Conservation (phyloP, 2,888 invertebrate genomes). For the Lithophane semibrunnea region DNA sequence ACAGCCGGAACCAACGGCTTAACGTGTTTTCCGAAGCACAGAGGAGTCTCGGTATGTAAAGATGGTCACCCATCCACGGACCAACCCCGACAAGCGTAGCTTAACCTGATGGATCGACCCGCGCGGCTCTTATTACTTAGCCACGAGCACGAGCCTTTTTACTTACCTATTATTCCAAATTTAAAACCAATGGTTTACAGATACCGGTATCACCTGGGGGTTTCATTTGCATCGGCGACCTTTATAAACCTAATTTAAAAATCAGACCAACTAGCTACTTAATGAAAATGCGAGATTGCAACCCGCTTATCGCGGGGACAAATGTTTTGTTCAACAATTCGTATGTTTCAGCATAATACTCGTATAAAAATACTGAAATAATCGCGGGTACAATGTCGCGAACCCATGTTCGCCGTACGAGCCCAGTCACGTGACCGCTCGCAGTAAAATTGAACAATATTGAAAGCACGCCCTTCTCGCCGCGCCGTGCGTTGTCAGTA, state of each 20-base stretch:
- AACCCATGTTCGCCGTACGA: constrained; percentile 38
- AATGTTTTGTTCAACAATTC: constrained; percentile 34
- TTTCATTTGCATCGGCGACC: not conserved
- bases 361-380: constrained; percentile 41
- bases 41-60: no score
- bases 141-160: no score
- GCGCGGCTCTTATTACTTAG: no score
- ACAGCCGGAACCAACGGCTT: no score
- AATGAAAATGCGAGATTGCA: constrained; percentile 32
- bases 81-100: no score
- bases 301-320: constrained; percentile 20
- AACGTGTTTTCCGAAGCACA: no score
- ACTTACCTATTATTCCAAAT: no score
- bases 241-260: not conserved
- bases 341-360: constrained; percentile 22
- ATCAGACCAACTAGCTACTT: not conserved
- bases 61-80: no score
- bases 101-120: no score
- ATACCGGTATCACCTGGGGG: not conserved
- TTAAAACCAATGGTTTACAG: not conserved
- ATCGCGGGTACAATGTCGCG: constrained; percentile 23
- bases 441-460: constrained; percentile 74
- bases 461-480: constrained; percentile 71
- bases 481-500: constrained; percentile 45
- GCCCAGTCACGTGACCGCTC: constrained; percentile 67